These are phyloP conservation scores for Bursaphelenchus okinawaensis DNA, from an alignment of 2,888 invertebrate genomes.

Conservation along the genomic window DNA sequence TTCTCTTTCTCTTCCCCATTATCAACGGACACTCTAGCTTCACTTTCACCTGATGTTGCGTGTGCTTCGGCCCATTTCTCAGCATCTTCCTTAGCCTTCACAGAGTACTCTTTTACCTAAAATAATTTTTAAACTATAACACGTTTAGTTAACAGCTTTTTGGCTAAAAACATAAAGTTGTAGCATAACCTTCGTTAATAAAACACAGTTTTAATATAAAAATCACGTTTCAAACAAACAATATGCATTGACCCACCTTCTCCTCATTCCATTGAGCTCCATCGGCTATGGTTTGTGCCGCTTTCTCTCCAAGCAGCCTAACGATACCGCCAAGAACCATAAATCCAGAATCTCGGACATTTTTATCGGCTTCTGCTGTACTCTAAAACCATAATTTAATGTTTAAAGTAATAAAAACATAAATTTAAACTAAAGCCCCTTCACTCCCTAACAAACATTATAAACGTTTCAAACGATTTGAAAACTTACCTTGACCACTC, in stretches of 20 bases:
- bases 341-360: background rate
- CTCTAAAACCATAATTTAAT: background rate
- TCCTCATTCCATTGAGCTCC: background rate
- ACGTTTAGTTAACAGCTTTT: too few species aligned
- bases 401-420: too few species aligned
- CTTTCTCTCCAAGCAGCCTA: background rate
- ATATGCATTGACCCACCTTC: too few species aligned
- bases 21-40: background rate
- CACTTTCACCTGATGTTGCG: background rate
- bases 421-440: too few species aligned
- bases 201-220: too few species aligned
- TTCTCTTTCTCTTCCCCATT: background rate
- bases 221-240: too few species aligned
- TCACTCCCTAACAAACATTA: too few species aligned
- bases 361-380: background rate
- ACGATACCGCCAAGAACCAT: background rate
- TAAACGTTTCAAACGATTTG: too few species aligned
- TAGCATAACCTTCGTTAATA: too few species aligned
- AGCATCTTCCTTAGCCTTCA: background rate
- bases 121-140: too few species aligned
- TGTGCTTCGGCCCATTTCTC: background rate
- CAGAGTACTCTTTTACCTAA: background rate
- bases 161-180: too few species aligned
- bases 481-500: background rate
- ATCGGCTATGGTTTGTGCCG: background rate